Evolutionary conservation across 2,888 invertebrate species (phyloP), one percentile per base, ranked within the genome.

Genomic region (Aromia moschata): DNA sequence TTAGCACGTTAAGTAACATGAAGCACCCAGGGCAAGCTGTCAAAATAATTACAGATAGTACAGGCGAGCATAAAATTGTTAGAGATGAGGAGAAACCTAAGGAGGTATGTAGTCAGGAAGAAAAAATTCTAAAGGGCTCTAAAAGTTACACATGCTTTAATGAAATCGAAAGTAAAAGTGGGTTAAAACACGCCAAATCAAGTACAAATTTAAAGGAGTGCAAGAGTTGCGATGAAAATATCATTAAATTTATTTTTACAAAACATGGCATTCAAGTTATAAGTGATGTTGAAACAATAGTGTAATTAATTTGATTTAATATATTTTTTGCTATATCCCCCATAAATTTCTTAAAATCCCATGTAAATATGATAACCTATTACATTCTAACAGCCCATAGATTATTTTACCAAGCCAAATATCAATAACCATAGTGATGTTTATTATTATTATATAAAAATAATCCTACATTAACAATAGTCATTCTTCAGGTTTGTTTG

Each of bases 261-360:
- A 89, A 90, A 76, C 90, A 91, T 74, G 91, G 91, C 1, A 90
- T 91, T 68, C 88, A 90, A 78, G 89, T 91, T 47, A 90, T 91
- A 41, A 91, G 91, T 70, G 91, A 91, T 73, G 89, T 89, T 11
- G 91, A 92, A 75, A 91, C 90, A 62, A 88, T 88, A 45, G 89
- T 89, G 47, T 85, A 79, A 77, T 62, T 57, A 53, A n/a, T n/a
- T n/a, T n/a, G n/a, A n/a, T n/a, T n/a, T n/a, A n/a, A n/a, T n/a
- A n/a, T n/a, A n/a, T n/a, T n/a, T n/a, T n/a, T n/a, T n/a, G n/a
- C n/a, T n/a, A n/a, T n/a, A n/a, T n/a, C n/a, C n/a, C n/a, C n/a
- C n/a, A n/a, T n/a, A n/a, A n/a, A n/a, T n/a, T n/a, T n/a, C n/a
- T n/a, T n/a, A n/a, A n/a, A n/a, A n/a, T n/a, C n/a, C n/a, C n/a